Conservation (phyloP, 2,888 invertebrate species). For the Corbicula japonica region DNA sequence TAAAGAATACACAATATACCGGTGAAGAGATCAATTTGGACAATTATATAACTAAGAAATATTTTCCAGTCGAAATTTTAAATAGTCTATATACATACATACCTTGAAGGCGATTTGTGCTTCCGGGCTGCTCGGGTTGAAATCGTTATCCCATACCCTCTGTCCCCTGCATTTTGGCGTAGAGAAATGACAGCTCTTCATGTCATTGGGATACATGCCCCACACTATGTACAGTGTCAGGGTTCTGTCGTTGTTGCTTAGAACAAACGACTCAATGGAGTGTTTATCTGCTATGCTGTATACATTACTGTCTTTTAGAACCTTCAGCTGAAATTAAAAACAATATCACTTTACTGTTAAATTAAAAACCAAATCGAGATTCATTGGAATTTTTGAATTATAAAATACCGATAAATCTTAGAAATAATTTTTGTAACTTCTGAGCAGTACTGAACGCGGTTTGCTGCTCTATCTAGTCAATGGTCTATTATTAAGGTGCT, state of each 20-base stretch:
- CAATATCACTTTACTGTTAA: too few species aligned
- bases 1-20: too few species aligned
- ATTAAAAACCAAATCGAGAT: too few species aligned
- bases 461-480: too few species aligned
- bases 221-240: constrained; percentile 74
- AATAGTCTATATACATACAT: not conserved
- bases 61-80: not conserved
- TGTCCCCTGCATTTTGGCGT: constrained; percentile 75
- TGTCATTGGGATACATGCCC: constrained; percentile 77
- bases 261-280: constrained; percentile 65
- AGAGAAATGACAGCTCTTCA: constrained; percentile 77
- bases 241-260: constrained; percentile 60
- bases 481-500: too few species aligned
- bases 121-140: constrained; percentile 74
- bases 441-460: too few species aligned
- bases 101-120: constrained; percentile 76
- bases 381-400: too few species aligned
- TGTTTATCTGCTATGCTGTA: constrained; percentile 68
- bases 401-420: too few species aligned
- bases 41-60: not conserved
- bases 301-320: constrained; percentile 65
- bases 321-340: constrained; percentile 60
- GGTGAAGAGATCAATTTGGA: too few species aligned
- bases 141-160: constrained; percentile 77
- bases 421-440: too few species aligned